phyloP scores from a whole-genome alignment of 2,797 vertebrate genomes.

The Enteromius treurensis region DNA sequence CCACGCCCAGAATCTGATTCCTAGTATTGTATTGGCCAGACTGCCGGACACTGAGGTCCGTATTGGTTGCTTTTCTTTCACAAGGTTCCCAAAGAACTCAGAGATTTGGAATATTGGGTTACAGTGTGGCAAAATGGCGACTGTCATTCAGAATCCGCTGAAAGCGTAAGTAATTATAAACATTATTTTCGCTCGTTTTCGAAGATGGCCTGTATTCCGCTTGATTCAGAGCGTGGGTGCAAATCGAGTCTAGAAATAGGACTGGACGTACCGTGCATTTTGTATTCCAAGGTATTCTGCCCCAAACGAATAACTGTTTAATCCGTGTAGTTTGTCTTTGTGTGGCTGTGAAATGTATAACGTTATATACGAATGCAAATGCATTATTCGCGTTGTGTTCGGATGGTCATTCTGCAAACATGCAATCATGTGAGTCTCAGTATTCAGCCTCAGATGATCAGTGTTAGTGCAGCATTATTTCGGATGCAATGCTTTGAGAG shows the following conservation, averaged over 20 bases:
- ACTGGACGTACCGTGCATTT: conserved; percentile 20
- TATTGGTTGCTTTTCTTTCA: conserved; percentile 84
- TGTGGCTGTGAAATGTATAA: conserved; percentile 34
- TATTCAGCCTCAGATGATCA: conserved; percentile 20
- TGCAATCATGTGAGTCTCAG: conserved; percentile 12
- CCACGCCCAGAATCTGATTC: conserved; percentile 78
- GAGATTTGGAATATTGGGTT: conserved; percentile 97
- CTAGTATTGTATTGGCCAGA: conserved; percentile 79
- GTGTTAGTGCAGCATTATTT: conserved; percentile 39
- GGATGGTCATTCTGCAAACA: neutral
- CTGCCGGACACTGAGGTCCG: conserved; percentile 77
- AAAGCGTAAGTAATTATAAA: conserved; percentile 90
- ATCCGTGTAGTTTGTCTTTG: conserved; percentile 44
- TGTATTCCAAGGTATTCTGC: conserved; percentile 21
- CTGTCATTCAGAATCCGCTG: conserved; percentile 99
- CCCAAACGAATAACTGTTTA: conserved; percentile 28
- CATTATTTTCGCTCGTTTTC: conserved; percentile 32
- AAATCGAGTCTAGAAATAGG: neutral
- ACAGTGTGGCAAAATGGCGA: conserved; percentile 98
- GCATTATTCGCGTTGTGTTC: neutral
- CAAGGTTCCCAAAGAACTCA: conserved; percentile 93
- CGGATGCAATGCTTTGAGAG: conserved; percentile 28
- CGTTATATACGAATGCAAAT: neutral
- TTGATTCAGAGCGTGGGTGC: neutral
- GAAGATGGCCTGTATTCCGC: neutral